A percentile compares a stretch with the other conserved stretches of the same genome.
These are phyloP conservation scores for Panthera leo DNA, from an alignment of 2,113 vertebrate species.

Conservation along the genomic window DNA sequence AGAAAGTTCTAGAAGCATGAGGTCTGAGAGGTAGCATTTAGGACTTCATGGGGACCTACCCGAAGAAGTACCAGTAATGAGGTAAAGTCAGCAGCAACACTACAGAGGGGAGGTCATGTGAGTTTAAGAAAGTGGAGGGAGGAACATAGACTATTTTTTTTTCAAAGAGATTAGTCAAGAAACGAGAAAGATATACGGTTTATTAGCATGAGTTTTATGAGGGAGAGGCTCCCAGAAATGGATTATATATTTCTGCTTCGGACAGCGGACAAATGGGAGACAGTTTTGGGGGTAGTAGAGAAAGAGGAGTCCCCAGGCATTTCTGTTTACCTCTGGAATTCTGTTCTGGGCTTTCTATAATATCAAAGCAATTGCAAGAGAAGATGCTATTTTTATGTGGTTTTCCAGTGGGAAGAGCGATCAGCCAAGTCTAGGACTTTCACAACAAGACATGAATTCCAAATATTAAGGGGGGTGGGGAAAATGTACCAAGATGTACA, in stretches of 20 bases:
- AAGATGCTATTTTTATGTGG: not conserved
- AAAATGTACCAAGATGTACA: not conserved
- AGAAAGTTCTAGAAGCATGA: not conserved
- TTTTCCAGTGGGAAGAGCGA: not conserved
- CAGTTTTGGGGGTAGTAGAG: not conserved
- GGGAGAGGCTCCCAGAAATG: not conserved
- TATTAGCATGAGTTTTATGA: not conserved
- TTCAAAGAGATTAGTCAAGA: not conserved
- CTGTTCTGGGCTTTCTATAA: not conserved
- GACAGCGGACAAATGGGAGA: not conserved
- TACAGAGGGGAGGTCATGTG: not conserved
- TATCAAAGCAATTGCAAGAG: not conserved
- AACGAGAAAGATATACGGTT: not conserved
- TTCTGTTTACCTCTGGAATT: not conserved
- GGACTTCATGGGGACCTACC: not conserved
- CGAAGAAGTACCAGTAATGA: not conserved
- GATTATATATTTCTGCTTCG: not conserved
- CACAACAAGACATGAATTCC: not conserved
- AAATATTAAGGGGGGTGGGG: not conserved
- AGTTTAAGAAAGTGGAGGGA: not conserved
- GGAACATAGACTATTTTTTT: not conserved
- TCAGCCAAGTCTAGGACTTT: not conserved
- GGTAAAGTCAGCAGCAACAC: not conserved
- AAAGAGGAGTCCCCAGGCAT: not conserved
- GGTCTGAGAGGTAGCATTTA: not conserved